phyloP scores from a whole-genome alignment of 2,888 invertebrate genomes.

The Cheiracanthium punctorium region DNA sequence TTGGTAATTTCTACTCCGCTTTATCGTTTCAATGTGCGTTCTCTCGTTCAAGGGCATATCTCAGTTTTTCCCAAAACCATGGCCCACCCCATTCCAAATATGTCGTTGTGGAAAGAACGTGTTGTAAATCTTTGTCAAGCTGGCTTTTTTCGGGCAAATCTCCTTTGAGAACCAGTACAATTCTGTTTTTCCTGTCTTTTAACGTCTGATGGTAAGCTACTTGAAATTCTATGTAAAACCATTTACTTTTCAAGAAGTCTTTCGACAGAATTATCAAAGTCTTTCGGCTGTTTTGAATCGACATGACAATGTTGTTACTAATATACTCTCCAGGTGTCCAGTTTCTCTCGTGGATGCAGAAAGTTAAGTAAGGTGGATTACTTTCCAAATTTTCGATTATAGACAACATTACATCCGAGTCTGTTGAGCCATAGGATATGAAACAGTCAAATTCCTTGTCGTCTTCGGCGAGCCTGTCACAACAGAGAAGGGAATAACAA shows the following conservation, averaged over 20 bases:
- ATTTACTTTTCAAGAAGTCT: constrained; percentile 70
- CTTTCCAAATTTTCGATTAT: no score
- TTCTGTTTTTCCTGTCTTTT: constrained; percentile 71
- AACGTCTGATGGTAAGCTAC: constrained; percentile 72
- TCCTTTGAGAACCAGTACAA: constrained; percentile 71
- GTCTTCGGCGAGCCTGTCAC: no score
- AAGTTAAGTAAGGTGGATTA: no score
- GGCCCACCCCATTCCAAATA: constrained; percentile 73
- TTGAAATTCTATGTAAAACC: constrained; percentile 72
- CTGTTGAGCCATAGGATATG: no score
- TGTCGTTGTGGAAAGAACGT: constrained; percentile 72
- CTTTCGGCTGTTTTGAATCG: constrained; percentile 83
- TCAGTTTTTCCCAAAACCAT: constrained; percentile 73
- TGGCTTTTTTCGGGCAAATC: constrained; percentile 70
- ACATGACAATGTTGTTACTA: constrained; percentile 82
- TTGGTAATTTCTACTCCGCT: no score
- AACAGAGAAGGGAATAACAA: no score
- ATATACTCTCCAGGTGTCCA: constrained; percentile 86
- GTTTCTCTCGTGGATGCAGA: constrained; percentile 85
- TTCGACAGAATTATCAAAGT: constrained; percentile 83
- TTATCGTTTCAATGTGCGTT: no score
- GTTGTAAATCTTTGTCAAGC: constrained; percentile 71
- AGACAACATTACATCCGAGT: no score
- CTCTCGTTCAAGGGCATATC: constrained; percentile 72
- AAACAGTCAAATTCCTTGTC: no score